Percentiles rank a stretch among this genome's conserved stretches.
These are phyloP conservation scores for Aythya fuligula DNA, from an alignment of 2,797 vertebrate genomes.

Conservation along the genomic window DNA sequence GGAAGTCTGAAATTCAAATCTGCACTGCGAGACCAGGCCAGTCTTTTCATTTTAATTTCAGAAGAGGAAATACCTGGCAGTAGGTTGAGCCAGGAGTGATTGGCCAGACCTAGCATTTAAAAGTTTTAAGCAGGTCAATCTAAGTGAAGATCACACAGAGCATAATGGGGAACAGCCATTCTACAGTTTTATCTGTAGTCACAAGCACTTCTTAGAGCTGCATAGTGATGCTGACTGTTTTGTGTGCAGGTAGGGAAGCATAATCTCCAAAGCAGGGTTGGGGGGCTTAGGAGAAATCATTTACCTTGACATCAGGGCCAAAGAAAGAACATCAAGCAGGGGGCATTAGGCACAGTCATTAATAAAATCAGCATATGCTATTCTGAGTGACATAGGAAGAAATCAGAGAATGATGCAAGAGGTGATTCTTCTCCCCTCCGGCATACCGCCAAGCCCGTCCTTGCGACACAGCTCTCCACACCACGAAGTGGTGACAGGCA, in stretches of 20 bases:
- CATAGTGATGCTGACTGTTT: not conserved
- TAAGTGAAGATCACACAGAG: not conserved
- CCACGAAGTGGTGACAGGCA: no score
- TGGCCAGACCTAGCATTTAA: not conserved
- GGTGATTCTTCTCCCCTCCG: not conserved
- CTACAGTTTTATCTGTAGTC: not conserved
- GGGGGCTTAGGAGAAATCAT: not conserved
- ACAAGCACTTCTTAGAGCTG: not conserved
- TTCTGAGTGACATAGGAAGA: not conserved
- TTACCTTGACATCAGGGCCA: not conserved
- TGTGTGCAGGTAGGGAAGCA: fast-evolving
- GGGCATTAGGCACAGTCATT: not conserved
- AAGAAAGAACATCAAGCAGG: not conserved
- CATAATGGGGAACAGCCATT: not conserved
- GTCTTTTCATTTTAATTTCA: not conserved
- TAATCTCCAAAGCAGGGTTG: not conserved
- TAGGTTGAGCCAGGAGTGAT: not conserved
- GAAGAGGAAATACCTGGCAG: not conserved
- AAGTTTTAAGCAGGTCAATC: not conserved
- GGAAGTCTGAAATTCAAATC: constrained; percentile 46
- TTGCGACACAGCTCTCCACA: fast-evolving
- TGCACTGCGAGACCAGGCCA: not conserved
- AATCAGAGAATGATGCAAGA: not conserved
- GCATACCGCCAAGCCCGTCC: no score
- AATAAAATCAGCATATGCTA: not conserved